phyloP scores from a whole-genome alignment of 2,797 vertebrate genomes.

The Thamnophis elegans region DNA sequence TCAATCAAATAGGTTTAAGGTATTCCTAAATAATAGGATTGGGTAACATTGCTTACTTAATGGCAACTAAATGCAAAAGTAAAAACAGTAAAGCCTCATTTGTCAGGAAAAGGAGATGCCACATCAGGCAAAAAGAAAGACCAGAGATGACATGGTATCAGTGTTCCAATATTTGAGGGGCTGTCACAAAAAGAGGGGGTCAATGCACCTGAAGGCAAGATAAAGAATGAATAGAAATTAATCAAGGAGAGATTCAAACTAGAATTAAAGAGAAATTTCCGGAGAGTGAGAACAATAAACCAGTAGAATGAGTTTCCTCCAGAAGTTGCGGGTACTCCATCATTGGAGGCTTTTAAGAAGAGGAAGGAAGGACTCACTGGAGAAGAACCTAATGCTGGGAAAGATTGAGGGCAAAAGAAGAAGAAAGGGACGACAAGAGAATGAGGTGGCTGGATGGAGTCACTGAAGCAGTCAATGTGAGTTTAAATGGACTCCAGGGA shows the following conservation, averaged over 20 bases:
- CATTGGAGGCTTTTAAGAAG: background rate
- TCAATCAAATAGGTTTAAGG: background rate
- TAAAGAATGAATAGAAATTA: background rate
- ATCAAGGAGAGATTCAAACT: background rate
- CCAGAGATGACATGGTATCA: background rate
- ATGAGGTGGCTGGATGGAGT: too few species aligned
- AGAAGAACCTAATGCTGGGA: too few species aligned
- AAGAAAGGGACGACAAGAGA: too few species aligned
- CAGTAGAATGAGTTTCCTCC: background rate
- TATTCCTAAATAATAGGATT: background rate
- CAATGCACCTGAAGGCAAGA: too few species aligned
- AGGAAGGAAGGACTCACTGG: too few species aligned
- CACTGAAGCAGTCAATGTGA: too few species aligned
- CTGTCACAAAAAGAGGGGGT: background rate
- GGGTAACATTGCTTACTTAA: background rate
- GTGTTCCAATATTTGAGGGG: background rate
- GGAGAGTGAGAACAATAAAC: background rate
- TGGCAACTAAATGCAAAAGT: background rate
- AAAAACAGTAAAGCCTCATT: background rate
- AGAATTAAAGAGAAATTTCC: background rate
- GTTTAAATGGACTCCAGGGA: too few species aligned
- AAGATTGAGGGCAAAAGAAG: too few species aligned
- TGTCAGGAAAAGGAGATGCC: background rate
- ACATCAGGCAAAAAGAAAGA: background rate
- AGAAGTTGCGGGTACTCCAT: background rate